Conservation (phyloP, 2,797 vertebrate genomes). For the Pseudopleuronectes americanus region DNA sequence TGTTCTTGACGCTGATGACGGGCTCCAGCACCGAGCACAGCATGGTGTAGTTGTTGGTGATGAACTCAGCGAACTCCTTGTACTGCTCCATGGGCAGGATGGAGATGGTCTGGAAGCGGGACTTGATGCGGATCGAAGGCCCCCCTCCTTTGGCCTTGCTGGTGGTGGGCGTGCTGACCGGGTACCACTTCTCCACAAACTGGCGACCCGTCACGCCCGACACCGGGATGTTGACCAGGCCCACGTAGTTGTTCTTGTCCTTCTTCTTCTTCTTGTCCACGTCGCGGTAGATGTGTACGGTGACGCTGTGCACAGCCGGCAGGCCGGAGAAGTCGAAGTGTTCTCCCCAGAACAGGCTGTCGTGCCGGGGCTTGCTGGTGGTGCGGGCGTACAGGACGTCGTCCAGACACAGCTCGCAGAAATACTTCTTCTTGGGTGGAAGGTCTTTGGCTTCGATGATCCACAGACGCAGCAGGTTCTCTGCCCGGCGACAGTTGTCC, state of each 20-base stretch:
- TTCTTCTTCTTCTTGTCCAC: constrained; percentile 96
- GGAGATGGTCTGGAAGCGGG: constrained; percentile 93
- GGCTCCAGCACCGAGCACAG: constrained; percentile 95
- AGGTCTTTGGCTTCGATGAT: constrained; percentile 98
- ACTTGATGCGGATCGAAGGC: constrained; percentile 95
- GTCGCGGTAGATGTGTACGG: constrained; percentile 96
- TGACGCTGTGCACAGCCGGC: constrained; percentile 89
- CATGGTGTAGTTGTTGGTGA: constrained; percentile 93
- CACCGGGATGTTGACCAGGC: constrained; percentile 93
- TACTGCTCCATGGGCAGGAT: constrained; percentile 98
- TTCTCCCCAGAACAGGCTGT: constrained; percentile 98
- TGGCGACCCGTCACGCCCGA: constrained; percentile 89
- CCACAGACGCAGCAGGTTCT: constrained; percentile 94
- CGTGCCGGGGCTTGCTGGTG: constrained; percentile 93
- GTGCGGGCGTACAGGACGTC: constrained; percentile 95
- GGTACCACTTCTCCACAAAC: constrained; percentile 97
- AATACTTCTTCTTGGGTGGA: constrained; percentile 95
- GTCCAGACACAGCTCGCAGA: constrained; percentile 97
- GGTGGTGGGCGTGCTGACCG: constrained; percentile 93
- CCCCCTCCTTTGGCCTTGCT: constrained; percentile 91
- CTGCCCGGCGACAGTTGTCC: constrained; percentile 93
- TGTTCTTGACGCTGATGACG: constrained; percentile 95
- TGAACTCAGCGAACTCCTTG: constrained; percentile 97
- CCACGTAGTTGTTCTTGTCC: constrained; percentile 97
- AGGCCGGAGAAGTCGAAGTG: constrained; percentile 93